Evolutionary conservation across 1,140 invertebrate species (phyloP), one percentile per base, ranked within the genome.

Genomic region (Doryteuthis pealeii): DNA sequence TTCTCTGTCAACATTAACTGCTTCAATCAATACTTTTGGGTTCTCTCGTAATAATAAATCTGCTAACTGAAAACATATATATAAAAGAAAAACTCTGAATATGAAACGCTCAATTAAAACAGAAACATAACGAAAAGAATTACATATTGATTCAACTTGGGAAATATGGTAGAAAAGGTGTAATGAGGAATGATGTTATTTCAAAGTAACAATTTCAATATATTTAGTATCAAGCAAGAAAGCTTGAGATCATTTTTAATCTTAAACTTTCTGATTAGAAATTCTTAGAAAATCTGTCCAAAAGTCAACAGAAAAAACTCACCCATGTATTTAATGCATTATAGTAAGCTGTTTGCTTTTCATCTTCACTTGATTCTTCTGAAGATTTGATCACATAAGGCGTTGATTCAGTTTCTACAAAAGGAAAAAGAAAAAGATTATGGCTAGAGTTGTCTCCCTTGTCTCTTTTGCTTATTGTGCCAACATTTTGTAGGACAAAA

Each of bases 271-370:
- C n/a, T n/a, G n/a, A n/a, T n/a, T n/a, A n/a, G n/a, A n/a, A n/a
- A n/a, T n/a, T n/a, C n/a, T n/a, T n/a, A n/a, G n/a, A n/a, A n/a
- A n/a, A n/a, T n/a, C 10, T 10, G 10, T 40, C 4, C 35, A 40
- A 10, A 40, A 40, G 3, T 40, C 35, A 3, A 40, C 10, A 10
- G 35, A 3, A 40, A 10, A 40, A 3, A 40, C 35, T 85, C 85
- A 91, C 90, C 90, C 95, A 97, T 0, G 94, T 95, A 89, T 97
- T 97, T 0, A 97, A 89, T 83, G 95, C 95, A 87, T 97, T 93
- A 85, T 93, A 96, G 87, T 97, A 86, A 30, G 74, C 67, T 14
- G 67, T 70, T 32, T 74, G 75, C 62, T 75, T 75, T 14, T 74
- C 76, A 18, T 73, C 69, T 22, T 79, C 75, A 33, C 72, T 71